phyloP scores from a whole-genome alignment of 2,113 vertebrate species.

The Salvator merianae region DNA sequence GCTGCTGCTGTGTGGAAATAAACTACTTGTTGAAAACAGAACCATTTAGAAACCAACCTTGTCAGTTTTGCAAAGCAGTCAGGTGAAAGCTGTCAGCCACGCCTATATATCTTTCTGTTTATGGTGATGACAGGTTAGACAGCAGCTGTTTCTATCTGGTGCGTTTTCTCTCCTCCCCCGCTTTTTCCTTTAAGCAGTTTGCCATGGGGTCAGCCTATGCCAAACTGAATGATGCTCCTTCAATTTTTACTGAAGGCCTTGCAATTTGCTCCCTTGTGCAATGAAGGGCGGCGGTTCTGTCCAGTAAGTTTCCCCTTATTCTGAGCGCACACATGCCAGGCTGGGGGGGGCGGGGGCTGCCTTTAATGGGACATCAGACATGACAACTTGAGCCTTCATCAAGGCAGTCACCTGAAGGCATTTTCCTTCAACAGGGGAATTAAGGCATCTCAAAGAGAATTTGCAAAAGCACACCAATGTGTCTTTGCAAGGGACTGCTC shows the following conservation, averaged over 20 bases:
- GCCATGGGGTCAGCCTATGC: constrained; percentile 25
- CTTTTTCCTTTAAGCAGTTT: constrained; percentile 3
- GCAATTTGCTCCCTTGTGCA: neutral
- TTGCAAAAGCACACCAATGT: neutral
- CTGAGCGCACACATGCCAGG: neutral
- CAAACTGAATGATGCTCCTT: neutral
- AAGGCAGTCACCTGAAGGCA: neutral
- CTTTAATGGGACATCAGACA: neutral
- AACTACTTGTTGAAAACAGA: neutral
- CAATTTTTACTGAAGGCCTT: neutral
- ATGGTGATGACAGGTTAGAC: rapidly evolving
- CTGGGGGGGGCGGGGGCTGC: neutral
- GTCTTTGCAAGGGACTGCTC: neutral
- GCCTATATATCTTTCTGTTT: rapidly evolving
- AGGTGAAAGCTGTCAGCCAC: neutral
- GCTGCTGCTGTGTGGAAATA: neutral
- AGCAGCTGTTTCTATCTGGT: constrained; percentile 1
- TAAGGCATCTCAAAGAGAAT: neutral
- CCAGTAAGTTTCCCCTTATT: too few species aligned
- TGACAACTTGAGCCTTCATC: neutral
- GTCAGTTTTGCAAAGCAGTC: neutral
- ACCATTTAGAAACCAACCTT: neutral
- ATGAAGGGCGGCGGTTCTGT: neutral
- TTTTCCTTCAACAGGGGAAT: neutral
- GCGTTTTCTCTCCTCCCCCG: neutral